phyloP scores from a whole-genome alignment of 2,888 invertebrate species.

The Cosmia pyralina region DNA sequence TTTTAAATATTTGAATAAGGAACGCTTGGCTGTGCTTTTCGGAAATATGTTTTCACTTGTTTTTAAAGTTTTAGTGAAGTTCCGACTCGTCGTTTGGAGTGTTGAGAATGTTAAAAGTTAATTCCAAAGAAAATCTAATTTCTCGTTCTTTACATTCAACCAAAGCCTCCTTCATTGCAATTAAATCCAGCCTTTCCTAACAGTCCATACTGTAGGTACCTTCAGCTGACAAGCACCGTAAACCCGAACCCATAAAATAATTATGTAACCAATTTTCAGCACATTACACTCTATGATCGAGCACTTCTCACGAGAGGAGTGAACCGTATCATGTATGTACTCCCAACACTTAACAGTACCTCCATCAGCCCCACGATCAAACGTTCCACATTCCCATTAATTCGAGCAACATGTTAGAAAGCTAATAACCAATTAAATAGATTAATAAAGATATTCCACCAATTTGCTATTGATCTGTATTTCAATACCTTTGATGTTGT shows the following conservation, averaged over 20 bases:
- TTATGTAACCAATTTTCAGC: constrained; percentile 46
- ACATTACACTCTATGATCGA: constrained; percentile 66
- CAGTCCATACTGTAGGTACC: background rate
- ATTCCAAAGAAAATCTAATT: background rate
- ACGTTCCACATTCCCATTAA: constrained; percentile 84
- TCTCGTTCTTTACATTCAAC: background rate
- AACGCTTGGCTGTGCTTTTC: background rate
- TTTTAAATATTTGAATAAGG: constrained; percentile 28
- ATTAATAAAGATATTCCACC: constrained; percentile 86
- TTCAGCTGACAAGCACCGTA: background rate
- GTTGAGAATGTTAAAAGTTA: background rate
- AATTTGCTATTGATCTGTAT: constrained; percentile 82
- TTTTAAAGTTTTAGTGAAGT: background rate
- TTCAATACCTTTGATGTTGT: constrained; percentile 83
- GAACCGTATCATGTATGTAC: constrained; percentile 56
- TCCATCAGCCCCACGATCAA: constrained; percentile 74
- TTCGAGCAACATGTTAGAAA: constrained; percentile 77
- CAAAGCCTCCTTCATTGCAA: background rate
- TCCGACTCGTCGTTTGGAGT: background rate
- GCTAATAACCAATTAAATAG: constrained; percentile 89
- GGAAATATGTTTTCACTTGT: background rate
- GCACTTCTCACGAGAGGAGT: constrained; percentile 55
- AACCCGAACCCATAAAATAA: constrained; percentile 11
- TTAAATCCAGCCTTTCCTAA: background rate
- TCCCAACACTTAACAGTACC: constrained; percentile 51